Conservation (phyloP, 2,888 invertebrate genomes). For the Campopleginae sp. region DNA sequence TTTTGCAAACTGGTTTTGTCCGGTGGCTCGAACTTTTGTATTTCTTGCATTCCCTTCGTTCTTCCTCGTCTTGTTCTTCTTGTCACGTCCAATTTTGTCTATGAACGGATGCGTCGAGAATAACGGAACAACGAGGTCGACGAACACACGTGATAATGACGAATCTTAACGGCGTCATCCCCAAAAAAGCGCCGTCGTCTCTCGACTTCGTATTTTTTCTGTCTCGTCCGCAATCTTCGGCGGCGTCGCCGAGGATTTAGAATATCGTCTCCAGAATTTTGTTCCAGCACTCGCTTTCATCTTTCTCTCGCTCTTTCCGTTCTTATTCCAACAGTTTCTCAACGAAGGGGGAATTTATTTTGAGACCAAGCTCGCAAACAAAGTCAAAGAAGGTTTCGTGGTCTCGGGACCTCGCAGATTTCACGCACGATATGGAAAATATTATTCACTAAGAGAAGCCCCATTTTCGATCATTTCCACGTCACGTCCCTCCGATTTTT, state of each 20-base stretch:
- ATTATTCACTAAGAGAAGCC: not conserved
- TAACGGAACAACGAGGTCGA: slow-evolving; percentile 60
- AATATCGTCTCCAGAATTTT: slow-evolving; percentile 8
- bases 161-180: slow-evolving; percentile 40
- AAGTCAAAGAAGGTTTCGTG: slow-evolving; percentile 41
- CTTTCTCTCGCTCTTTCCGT: slow-evolving; percentile 16
- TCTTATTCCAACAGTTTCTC: not conserved
- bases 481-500: no score
- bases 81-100: slow-evolving; percentile 66
- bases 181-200: slow-evolving; percentile 32
- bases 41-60: slow-evolving; percentile 54
- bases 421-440: slow-evolving; percentile 1
- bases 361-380: slow-evolving; percentile 46
- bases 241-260: slow-evolving; percentile 43
- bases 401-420: slow-evolving; percentile 15
- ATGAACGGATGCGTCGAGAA: slow-evolving; percentile 65
- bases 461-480: not conserved
- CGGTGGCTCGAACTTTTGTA: slow-evolving; percentile 39
- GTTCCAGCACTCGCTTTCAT: slow-evolving; percentile 38
- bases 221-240: slow-evolving; percentile 17
- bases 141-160: slow-evolving; percentile 59
- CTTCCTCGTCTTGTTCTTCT: slow-evolving; percentile 36
- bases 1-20: slow-evolving; percentile 47
- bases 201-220: slow-evolving; percentile 23
- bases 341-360: slow-evolving; percentile 57